A percentile compares a stretch with the other conserved stretches of the same genome.
Evolutionary conservation across 2,113 vertebrate species (phyloP).

Genomic region (Amphiprion ocellaris): DNA sequence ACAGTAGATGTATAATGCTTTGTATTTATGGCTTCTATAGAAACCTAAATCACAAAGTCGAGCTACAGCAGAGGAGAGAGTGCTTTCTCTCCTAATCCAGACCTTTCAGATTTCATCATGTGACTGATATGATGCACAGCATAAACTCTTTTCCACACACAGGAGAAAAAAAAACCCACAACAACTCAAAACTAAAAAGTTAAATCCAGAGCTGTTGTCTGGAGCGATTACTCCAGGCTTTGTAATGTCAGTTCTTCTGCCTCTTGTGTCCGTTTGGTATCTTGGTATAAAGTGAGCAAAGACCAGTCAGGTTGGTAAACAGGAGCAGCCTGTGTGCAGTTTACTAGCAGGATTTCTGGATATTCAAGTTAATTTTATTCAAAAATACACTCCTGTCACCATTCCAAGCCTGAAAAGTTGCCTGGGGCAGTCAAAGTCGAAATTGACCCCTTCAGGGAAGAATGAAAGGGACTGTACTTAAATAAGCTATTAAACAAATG

Average conservation of each 20-base stretch:
- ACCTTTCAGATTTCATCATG: not conserved
- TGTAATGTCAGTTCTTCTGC: constrained; percentile 26
- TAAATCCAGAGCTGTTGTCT: constrained; percentile 38
- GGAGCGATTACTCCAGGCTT: not conserved
- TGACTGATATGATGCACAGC: constrained; percentile 1
- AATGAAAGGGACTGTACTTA: constrained; percentile 29
- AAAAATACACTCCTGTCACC: constrained; percentile 15
- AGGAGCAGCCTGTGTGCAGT: constrained; percentile 26
- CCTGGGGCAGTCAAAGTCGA: constrained; percentile 12
- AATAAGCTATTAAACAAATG: constrained; percentile 50
- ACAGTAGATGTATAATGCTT: not conserved
- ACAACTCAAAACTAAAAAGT: constrained; percentile 20
- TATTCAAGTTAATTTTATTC: constrained; percentile 19
- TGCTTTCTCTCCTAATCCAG: not conserved
- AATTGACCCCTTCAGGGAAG: constrained; percentile 34
- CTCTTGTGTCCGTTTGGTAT: constrained; percentile 26
- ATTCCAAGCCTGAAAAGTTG: constrained; percentile 6
- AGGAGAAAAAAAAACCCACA: constrained; percentile 3
- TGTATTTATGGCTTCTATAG: constrained; percentile 16
- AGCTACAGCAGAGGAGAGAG: not conserved
- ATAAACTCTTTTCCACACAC: not conserved
- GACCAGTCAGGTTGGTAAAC: constrained; percentile 38
- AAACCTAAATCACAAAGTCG: constrained; percentile 12
- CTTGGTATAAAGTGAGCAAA: constrained; percentile 36
- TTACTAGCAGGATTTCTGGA: constrained; percentile 22